phyloP scores from a whole-genome alignment of 2,888 invertebrate genomes.

The Harmothoe impar region DNA sequence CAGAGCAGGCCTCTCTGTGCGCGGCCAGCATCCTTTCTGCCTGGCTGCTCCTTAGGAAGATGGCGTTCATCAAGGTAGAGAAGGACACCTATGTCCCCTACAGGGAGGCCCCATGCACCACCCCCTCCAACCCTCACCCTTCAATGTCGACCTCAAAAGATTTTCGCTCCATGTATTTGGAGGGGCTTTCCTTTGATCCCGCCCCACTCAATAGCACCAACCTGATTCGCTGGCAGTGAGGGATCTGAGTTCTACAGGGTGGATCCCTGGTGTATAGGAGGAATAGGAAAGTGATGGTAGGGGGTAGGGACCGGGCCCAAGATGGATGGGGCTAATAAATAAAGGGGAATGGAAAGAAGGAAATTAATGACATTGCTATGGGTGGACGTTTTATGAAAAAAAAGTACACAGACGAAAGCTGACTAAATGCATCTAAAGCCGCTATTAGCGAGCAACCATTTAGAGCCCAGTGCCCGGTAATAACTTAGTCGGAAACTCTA shows the following conservation, averaged over 20 bases:
- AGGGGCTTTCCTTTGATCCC: conserved; percentile 23
- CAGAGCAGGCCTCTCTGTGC: background rate
- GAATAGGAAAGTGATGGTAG: background rate
- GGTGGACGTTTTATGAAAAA: background rate
- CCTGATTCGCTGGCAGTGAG: conserved; percentile 31
- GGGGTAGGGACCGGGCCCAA: background rate
- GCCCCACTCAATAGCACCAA: background rate
- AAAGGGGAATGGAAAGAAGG: background rate
- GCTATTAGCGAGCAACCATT: background rate
- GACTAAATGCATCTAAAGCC: background rate
- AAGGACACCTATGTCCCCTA: background rate
- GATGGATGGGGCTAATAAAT: background rate
- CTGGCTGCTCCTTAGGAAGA: background rate
- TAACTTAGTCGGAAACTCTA: background rate
- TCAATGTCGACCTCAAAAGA: background rate
- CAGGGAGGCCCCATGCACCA: background rate
- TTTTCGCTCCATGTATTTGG: background rate
- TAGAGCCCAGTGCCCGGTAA: background rate
- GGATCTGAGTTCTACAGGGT: background rate
- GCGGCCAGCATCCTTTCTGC: background rate
- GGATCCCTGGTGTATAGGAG: conserved; percentile 11
- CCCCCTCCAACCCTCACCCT: background rate
- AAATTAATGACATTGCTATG: background rate
- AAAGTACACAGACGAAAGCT: background rate
- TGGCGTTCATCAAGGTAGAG: background rate